These are phyloP conservation scores for Hydra vulgaris DNA, from an alignment of 30 jellyfish, hydroid and myxozoan genomes.

Conservation along the genomic window DNA sequence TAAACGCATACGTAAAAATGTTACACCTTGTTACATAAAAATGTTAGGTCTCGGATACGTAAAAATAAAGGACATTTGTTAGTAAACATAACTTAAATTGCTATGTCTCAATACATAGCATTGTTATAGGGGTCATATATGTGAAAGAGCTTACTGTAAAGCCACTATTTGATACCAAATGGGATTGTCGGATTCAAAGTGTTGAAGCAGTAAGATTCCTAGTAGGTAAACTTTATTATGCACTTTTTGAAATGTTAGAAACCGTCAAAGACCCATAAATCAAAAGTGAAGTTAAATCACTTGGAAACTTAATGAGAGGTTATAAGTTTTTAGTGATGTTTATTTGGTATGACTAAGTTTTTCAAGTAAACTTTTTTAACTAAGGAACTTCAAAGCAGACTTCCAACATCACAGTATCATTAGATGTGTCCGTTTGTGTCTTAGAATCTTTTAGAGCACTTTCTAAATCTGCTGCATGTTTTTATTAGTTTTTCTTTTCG, in stretches of 20 bases:
- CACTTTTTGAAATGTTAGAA: not conserved
- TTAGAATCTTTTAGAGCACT: too few species aligned
- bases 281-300: not conserved
- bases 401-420: too few species aligned
- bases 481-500: not conserved
- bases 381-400: not conserved
- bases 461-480: too few species aligned
- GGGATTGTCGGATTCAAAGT: not conserved
- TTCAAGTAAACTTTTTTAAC: too few species aligned
- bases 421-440: too few species aligned
- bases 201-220: not conserved
- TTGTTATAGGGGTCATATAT: not conserved
- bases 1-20: too few species aligned
- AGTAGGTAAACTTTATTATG: not conserved
- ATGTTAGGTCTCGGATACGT: too few species aligned
- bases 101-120: not conserved
- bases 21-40: too few species aligned
- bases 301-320: not conserved
- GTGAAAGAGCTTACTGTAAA: not conserved
- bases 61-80: not conserved
- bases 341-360: not conserved
- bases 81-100: not conserved
- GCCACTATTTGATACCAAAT: not conserved
- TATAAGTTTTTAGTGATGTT: not conserved
- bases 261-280: not conserved